Conservation (phyloP, 2,797 vertebrate species). For the Pyrrhura leucotis region DNA sequence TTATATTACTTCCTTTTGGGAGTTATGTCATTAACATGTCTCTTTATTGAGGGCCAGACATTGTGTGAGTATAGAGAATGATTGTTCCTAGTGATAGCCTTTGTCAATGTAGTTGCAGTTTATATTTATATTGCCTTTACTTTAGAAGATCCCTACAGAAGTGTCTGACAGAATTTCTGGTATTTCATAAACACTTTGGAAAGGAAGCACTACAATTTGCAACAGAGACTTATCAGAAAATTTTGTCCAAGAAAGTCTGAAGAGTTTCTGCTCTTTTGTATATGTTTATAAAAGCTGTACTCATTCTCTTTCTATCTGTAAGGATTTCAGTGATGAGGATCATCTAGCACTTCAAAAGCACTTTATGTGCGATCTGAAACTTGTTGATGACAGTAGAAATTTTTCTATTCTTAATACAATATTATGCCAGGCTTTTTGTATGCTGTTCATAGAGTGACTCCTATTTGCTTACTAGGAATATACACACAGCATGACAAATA, state of each 20-base stretch:
- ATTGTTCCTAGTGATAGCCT: not conserved
- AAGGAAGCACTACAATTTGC: not conserved
- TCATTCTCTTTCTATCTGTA: not conserved
- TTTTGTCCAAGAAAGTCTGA: not conserved
- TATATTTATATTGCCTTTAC: not conserved
- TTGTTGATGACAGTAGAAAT: not conserved
- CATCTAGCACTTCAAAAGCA: not conserved
- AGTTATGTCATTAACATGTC: not conserved
- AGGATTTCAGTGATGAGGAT: not conserved
- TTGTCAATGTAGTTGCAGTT: not conserved
- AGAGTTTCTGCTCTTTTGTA: not conserved
- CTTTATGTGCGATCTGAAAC: not conserved
- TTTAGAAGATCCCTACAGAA: not conserved
- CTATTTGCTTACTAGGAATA: not conserved
- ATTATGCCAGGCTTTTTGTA: not conserved
- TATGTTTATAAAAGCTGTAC: not conserved
- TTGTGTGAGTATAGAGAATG: fast-evolving
- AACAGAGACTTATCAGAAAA: not conserved
- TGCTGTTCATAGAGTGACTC: not conserved
- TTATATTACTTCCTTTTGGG: not conserved
- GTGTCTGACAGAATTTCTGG: not conserved
- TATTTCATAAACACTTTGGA: not conserved
- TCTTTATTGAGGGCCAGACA: not conserved
- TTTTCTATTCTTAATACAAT: not conserved
- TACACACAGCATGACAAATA: not conserved